A percentile compares a stretch with the other conserved stretches of the same genome.
phyloP scores from a whole-genome alignment of 2,797 vertebrate genomes.

The Poecilia gillii region DNA sequence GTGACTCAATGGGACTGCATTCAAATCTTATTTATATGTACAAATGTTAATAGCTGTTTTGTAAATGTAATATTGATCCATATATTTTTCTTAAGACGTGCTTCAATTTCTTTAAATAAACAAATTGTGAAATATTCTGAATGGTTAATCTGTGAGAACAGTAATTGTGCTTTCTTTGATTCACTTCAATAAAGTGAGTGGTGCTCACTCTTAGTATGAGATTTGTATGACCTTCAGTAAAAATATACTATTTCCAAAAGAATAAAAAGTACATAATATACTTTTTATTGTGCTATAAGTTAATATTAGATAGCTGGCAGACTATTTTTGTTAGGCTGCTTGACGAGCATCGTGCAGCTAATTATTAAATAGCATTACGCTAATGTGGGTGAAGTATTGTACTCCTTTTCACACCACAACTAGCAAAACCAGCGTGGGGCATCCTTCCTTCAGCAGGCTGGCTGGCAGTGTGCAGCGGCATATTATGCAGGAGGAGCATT shows the following conservation, averaged over 20 bases:
- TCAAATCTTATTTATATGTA: constrained; percentile 77
- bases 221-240: background rate
- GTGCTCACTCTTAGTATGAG: background rate
- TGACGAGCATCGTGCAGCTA: background rate
- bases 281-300: background rate
- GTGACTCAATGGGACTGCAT: constrained; percentile 52
- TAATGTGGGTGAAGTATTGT: background rate
- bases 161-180: background rate
- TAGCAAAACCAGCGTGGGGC: background rate
- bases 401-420: background rate
- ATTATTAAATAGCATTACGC: background rate
- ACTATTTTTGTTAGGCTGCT: background rate
- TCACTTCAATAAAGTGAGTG: background rate
- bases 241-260: background rate
- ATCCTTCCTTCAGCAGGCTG: background rate
- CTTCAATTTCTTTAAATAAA: constrained; percentile 71
- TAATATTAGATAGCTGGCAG: background rate
- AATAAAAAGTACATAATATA: background rate
- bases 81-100: constrained; percentile 75
- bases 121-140: constrained; percentile 34
- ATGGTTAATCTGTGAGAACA: background rate
- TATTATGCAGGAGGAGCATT: background rate
- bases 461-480: background rate
- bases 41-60: constrained; percentile 74
- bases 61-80: constrained; percentile 54